Evolutionary conservation across 2,888 invertebrate species (phyloP), one percentile per base, ranked within the genome.

Genomic region (Drosophila tripunctata): DNA sequence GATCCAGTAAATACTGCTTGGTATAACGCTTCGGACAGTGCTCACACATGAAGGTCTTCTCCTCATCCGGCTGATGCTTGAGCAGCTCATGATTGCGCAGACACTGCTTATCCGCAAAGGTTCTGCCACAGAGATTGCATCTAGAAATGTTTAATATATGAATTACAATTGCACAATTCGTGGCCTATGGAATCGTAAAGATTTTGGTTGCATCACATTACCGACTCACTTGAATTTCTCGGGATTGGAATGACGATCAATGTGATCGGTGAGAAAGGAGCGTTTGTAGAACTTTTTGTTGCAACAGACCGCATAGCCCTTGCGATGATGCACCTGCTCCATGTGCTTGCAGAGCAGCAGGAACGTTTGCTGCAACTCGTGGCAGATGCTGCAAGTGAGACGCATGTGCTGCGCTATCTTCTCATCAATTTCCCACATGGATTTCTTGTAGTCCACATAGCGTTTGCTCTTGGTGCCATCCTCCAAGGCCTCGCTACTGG

Each of bases 221-320:
- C 74, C 68, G n/a, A 76, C 73, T 74, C 81, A 90, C 90, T 90
- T 91, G 48, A 90, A 91, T 61, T 89, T 88, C 57, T 91, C 90
- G 2, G 91, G 91, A 81, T 91, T 88, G 7, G 87, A 56, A 66
- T 91, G 91, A 2, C 89, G 87, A 38, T 90, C 89, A 1, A 91
- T 89, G 57, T 91, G 91, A 47, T 91, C 91, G 4, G 90, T 84
- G 38, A 91, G 81, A 7, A 89, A 82, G 4, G 89, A 87, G 1
- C 90, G 87, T 38, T 90, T 89, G 38, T 87, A 89, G 36, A 91
- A 90, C 61, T 91, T 91, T 44, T 89, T 89, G 51, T 90, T 89
- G 58, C 91, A 91, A 40, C 91, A 91, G 5, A 87, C 67, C 0
- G 88, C 83, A 56, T 90, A 91, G 2, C 91, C 91, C 22, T 87